These are phyloP conservation scores for Knipowitschia caucasica DNA, from an alignment of 2,797 vertebrate genomes.

Conservation along the genomic window DNA sequence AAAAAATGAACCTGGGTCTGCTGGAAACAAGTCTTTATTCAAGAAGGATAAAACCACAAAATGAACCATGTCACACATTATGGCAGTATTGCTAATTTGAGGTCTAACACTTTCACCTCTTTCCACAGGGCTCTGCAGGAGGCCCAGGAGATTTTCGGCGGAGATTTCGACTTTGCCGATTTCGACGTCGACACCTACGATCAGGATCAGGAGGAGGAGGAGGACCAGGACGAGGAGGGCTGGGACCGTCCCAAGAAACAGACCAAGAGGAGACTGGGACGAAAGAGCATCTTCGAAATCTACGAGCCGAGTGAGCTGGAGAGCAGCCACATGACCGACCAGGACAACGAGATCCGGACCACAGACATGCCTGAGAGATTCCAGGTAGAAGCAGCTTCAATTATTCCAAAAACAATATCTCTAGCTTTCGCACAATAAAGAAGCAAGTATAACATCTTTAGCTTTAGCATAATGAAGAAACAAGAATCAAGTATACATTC, in stretches of 20 bases:
- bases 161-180: constrained; percentile 95
- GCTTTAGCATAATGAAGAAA: too few species aligned
- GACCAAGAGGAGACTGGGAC: constrained; percentile 90
- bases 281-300: constrained; percentile 97
- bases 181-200: constrained; percentile 91
- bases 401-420: too few species aligned
- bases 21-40: too few species aligned
- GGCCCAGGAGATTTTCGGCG: constrained; percentile 97
- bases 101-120: not conserved
- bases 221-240: constrained; percentile 90
- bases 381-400: constrained; percentile 80
- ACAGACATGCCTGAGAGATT: constrained; percentile 98
- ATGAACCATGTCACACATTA: too few species aligned
- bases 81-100: too few species aligned
- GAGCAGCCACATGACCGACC: constrained; percentile 97
- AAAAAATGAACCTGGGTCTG: too few species aligned
- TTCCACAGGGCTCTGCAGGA: constrained; percentile 89
- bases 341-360: constrained; percentile 97
- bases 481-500: too few species aligned
- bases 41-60: too few species aligned
- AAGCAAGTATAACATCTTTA: too few species aligned
- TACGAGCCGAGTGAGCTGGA: constrained; percentile 98
- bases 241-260: constrained; percentile 94
- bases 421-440: too few species aligned
- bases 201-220: constrained; percentile 93